These are phyloP conservation scores for Phalloptychus januarius DNA, from an alignment of 2,797 vertebrate species.

Conservation along the genomic window DNA sequence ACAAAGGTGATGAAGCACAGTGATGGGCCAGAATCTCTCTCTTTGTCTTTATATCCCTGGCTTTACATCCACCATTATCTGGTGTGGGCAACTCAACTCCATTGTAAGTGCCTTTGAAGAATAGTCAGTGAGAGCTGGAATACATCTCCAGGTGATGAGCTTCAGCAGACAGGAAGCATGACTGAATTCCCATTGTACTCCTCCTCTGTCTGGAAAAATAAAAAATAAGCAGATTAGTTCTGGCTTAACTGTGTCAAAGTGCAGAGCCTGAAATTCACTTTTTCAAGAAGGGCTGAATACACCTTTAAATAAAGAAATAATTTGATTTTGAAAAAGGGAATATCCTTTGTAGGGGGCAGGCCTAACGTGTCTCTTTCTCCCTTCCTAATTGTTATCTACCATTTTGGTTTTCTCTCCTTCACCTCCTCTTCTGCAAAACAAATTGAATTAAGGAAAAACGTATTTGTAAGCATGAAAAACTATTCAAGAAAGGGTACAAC, in stretches of 20 bases:
- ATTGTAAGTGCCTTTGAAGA: slow-evolving; percentile 53
- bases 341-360: too few relatives aligned
- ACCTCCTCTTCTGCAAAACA: too few relatives aligned
- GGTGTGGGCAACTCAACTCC: slow-evolving; percentile 31
- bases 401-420: too few relatives aligned
- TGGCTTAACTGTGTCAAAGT: neutral
- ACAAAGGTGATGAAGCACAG: slow-evolving; percentile 25
- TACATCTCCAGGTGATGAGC: slow-evolving; percentile 7
- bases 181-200: slow-evolving; percentile 68
- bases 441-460: too few relatives aligned
- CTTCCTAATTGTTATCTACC: too few relatives aligned
- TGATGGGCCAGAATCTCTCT: slow-evolving; percentile 17
- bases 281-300: neutral
- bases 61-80: slow-evolving; percentile 11
- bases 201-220: slow-evolving; percentile 82
- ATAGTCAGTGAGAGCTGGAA: slow-evolving; percentile 39
- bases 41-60: slow-evolving; percentile 19
- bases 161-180: slow-evolving; percentile 82
- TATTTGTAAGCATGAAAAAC: too few relatives aligned
- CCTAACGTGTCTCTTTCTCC: too few relatives aligned
- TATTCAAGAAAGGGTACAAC: too few relatives aligned
- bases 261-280: neutral
- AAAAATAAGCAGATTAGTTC: neutral
- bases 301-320: too few relatives aligned
- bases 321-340: too few relatives aligned